Conservation (phyloP, 2,797 vertebrate genomes). For the Carcharodon carcharias region DNA sequence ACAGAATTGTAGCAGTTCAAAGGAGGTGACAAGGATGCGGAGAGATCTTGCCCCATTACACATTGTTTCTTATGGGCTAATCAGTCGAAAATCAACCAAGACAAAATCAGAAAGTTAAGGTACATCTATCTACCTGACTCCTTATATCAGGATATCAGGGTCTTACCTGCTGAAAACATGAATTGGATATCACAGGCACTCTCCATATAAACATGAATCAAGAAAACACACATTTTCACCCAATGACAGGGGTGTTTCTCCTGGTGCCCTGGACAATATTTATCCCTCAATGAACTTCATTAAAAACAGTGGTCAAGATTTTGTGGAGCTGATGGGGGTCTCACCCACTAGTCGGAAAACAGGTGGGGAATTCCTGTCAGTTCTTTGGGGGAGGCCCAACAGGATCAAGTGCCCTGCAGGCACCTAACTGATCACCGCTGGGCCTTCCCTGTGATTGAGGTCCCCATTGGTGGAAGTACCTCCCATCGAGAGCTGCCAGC, state of each 20-base stretch:
- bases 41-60: conserved; percentile 57
- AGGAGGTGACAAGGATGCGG: conserved; percentile 51
- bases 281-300: background rate
- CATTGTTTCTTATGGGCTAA: conserved; percentile 60
- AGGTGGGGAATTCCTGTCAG: too few species aligned
- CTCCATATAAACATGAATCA: background rate
- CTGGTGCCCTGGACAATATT: background rate
- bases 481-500: too few species aligned
- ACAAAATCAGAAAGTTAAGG: conserved; percentile 49
- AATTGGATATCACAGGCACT: background rate
- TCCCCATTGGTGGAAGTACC: too few species aligned
- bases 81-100: conserved; percentile 52
- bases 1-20: conserved; percentile 62
- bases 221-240: background rate
- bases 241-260: background rate
- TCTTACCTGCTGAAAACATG: background rate
- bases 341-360: too few species aligned
- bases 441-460: too few species aligned
- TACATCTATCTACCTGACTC: conserved; percentile 43
- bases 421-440: too few species aligned
- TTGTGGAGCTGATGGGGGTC: too few species aligned
- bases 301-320: too few species aligned
- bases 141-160: background rate
- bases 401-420: too few species aligned
- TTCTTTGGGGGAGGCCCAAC: too few species aligned